Percentiles rank a stretch among this genome's conserved stretches.
Evolutionary conservation across 2,888 invertebrate genomes (phyloP).

Genomic region (Myathropa florea): DNA sequence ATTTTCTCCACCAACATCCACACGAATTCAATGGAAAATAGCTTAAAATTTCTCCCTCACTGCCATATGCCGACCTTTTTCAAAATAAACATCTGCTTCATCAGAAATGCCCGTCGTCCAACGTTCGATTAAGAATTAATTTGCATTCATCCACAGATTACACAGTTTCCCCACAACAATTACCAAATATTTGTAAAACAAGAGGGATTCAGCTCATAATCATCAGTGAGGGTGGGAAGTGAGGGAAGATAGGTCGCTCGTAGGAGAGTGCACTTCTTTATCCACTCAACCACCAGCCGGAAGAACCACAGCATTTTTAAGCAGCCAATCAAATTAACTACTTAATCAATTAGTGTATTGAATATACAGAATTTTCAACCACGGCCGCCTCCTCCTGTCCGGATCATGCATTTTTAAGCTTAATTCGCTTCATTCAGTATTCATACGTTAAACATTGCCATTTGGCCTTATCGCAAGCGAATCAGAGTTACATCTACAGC

Average conservation of each 20-base stretch:
- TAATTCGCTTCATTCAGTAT: background rate
- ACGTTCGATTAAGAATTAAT: background rate
- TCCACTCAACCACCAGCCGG: background rate
- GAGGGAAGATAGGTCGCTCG: background rate
- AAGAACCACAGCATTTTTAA: background rate
- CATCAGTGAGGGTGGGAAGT: background rate
- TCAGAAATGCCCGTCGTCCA: background rate
- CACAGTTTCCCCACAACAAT: background rate
- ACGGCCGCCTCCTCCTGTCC: background rate
- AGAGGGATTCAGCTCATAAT: background rate
- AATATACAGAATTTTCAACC: background rate
- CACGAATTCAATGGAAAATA: too few species aligned
- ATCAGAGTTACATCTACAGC: background rate
- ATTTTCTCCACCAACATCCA: too few species aligned
- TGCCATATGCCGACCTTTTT: background rate
- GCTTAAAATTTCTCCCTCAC: background rate
- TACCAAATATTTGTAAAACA: background rate
- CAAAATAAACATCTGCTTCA: background rate
- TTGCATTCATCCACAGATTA: background rate
- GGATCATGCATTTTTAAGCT: background rate
- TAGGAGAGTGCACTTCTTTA: background rate
- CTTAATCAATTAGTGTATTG: background rate
- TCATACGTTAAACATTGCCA: background rate
- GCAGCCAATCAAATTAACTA: background rate
- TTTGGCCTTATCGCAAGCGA: background rate